Evolutionary conservation across 2,888 invertebrate genomes (phyloP).

Genomic region (Biston stratarius): DNA sequence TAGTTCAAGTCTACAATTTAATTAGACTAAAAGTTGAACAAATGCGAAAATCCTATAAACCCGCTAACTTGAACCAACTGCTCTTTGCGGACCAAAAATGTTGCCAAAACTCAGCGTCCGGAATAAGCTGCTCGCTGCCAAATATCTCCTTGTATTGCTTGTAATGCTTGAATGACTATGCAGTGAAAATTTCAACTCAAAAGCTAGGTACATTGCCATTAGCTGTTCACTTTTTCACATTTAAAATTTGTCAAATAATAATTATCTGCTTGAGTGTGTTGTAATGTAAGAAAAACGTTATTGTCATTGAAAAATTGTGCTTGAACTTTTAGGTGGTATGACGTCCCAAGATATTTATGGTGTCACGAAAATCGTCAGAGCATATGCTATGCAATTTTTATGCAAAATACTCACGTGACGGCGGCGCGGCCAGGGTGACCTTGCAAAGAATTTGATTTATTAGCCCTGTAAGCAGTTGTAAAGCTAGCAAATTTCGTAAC

Average conservation of each 20-base stretch:
- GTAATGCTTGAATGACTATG: slow-evolving; percentile 26
- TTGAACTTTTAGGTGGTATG: too few relatives aligned
- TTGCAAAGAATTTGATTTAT: too few relatives aligned
- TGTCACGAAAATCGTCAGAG: too few relatives aligned
- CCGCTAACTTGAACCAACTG: slow-evolving; percentile 14
- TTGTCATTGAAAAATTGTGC: too few relatives aligned
- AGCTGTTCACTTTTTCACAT: neutral
- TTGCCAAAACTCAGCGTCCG: slow-evolving; percentile 25
- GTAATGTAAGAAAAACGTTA: too few relatives aligned
- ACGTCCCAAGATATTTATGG: too few relatives aligned
- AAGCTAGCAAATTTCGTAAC: too few relatives aligned
- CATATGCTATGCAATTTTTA: too few relatives aligned
- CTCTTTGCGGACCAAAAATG: slow-evolving; percentile 18
- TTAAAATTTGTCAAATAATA: neutral
- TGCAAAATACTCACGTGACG: too few relatives aligned
- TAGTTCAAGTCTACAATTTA: neutral
- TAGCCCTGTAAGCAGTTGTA: too few relatives aligned
- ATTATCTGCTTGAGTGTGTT: too few relatives aligned
- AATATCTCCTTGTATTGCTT: slow-evolving; percentile 23
- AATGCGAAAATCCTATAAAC: slow-evolving; percentile 25
- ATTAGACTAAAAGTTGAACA: slow-evolving; percentile 5
- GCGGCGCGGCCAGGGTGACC: too few relatives aligned
- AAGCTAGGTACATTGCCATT: slow-evolving; percentile 1
- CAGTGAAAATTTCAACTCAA: slow-evolving; percentile 5
- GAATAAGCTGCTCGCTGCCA: slow-evolving; percentile 28